Percentiles rank a stretch among this genome's conserved stretches.
phyloP scores from a whole-genome alignment of 2,113 vertebrate species.

The Fregetta grallaria region DNA sequence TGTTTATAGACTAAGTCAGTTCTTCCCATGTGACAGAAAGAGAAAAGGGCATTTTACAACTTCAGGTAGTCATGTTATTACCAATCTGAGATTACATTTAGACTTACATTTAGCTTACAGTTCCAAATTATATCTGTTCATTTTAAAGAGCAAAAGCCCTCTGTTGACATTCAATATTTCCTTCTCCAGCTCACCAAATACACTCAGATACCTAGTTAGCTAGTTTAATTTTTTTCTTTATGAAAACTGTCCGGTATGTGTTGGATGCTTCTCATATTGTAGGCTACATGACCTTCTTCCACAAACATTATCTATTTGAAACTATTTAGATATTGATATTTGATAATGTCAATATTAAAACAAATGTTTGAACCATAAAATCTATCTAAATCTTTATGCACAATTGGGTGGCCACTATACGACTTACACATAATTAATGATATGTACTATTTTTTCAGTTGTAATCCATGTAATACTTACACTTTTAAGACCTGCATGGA shows the following conservation, averaged over 20 bases:
- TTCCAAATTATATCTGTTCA: not conserved
- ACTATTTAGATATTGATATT: not conserved
- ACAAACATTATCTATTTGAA: not conserved
- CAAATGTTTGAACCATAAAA: not conserved
- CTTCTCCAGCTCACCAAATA: not conserved
- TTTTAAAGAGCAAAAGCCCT: not conserved
- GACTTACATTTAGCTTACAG: not conserved
- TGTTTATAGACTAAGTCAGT: not conserved
- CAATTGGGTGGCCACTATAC: not conserved
- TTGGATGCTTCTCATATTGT: not conserved
- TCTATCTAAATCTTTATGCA: not conserved
- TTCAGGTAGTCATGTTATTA: not conserved
- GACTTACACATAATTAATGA: not conserved
- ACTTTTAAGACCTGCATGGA: not conserved
- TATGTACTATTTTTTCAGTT: not conserved
- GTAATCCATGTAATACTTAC: not conserved
- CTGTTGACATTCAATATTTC: not conserved
- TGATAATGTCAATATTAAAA: not conserved
- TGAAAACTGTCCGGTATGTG: not conserved
- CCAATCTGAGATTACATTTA: not conserved
- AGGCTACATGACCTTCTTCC: not conserved
- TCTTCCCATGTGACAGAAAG: not conserved
- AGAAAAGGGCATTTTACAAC: not conserved
- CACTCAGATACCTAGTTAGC: not conserved
- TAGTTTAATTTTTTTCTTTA: not conserved